Conservation (phyloP, 2,797 vertebrate genomes). For the Gallirallus australis region DNA sequence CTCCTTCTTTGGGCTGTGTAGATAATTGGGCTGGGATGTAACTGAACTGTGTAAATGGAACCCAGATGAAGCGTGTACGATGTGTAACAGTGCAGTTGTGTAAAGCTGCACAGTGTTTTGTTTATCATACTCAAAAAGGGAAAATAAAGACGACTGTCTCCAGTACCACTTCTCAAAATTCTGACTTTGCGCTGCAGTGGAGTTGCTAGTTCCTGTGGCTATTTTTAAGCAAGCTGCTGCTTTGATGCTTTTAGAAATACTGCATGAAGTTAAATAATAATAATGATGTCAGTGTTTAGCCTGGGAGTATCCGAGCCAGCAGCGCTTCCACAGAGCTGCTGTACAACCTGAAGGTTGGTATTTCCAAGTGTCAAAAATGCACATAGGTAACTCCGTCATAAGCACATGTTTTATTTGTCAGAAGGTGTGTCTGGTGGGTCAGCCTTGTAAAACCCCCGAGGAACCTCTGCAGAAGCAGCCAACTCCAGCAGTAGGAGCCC, state of each 20-base stretch:
- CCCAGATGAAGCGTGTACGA: neutral
- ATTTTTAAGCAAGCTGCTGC: constrained; percentile 48
- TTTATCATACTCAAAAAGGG: constrained; percentile 55
- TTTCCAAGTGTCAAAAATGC: constrained; percentile 42
- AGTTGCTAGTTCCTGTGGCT: neutral
- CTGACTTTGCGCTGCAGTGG: constrained; percentile 9
- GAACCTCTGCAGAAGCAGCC: constrained; percentile 42
- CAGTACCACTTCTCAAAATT: constrained; percentile 40
- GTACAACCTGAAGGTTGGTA: neutral
- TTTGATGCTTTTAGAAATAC: constrained; percentile 45
- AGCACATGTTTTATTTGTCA: constrained; percentile 67
- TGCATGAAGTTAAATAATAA: constrained; percentile 50
- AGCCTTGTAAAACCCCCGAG: constrained; percentile 50
- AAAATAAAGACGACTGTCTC: constrained; percentile 70
- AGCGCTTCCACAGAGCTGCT: neutral
- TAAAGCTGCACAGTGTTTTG: neutral
- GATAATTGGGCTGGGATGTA: neutral
- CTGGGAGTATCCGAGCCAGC: neutral
- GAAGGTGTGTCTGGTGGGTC: constrained; percentile 47
- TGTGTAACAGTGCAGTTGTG: neutral
- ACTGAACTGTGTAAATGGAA: neutral
- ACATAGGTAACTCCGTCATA: constrained; percentile 58
- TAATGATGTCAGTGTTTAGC: constrained; percentile 61
- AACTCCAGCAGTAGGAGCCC: neutral
- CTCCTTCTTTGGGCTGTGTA: neutral